Conservation (phyloP, 2,888 invertebrate genomes). For the Calliphora vomitoria region DNA sequence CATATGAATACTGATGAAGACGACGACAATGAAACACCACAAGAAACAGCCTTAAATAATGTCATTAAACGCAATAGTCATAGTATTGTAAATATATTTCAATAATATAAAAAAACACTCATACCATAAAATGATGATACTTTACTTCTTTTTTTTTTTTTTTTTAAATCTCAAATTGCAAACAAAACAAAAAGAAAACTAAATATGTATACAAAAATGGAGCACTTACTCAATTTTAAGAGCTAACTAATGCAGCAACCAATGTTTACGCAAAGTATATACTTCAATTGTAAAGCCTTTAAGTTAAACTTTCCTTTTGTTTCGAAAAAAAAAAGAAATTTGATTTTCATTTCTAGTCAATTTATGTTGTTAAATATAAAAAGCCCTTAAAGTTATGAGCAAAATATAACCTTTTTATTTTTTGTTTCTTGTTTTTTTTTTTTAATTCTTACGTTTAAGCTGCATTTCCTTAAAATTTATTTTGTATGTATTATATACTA, state of each 20-base stretch:
- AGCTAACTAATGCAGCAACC: constrained; percentile 15
- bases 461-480: constrained; percentile 54
- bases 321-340: constrained; percentile 38
- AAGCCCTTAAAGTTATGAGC: constrained; percentile 44
- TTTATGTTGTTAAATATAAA: constrained; percentile 66
- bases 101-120: constrained; percentile 72
- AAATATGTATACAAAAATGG: not conserved
- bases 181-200: constrained; percentile 20
- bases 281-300: constrained; percentile 36
- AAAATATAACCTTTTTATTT: constrained; percentile 44
- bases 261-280: constrained; percentile 9
- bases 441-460: constrained; percentile 18
- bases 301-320: constrained; percentile 38
- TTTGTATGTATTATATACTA: constrained; percentile 4
- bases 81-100: constrained; percentile 76
- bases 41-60: constrained; percentile 73
- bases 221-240: not conserved
- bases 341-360: constrained; percentile 71
- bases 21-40: constrained; percentile 57
- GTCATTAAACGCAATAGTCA: constrained; percentile 75
- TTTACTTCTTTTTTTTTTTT: constrained; percentile 32
- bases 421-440: constrained; percentile 41
- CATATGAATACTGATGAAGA: constrained; percentile 33
- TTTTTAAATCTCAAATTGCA: constrained; percentile 37
- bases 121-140: constrained; percentile 12